Evolutionary conservation across 2,888 invertebrate species (phyloP).

Genomic region (Tetragonisca angustula): DNA sequence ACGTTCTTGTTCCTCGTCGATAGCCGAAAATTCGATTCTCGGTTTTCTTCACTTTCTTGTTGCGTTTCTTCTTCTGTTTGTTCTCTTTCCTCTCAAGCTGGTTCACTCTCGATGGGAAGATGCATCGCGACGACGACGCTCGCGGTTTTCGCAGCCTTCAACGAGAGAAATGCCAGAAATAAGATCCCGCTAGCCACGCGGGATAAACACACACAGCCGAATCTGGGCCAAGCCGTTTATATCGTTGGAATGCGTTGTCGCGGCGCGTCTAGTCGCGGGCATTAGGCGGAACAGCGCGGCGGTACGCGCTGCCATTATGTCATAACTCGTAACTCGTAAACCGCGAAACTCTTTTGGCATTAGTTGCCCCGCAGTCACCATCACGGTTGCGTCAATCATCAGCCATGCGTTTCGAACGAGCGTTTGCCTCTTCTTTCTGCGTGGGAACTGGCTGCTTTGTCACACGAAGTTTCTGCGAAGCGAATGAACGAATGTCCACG

Average conservation of each 20-base stretch:
- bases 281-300: not conserved
- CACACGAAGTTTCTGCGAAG: not conserved
- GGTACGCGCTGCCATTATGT: conserved; percentile 57
- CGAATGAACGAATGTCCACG: not conserved
- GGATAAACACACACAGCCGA: conserved; percentile 71
- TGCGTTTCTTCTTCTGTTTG: not conserved
- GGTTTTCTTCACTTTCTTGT: not conserved
- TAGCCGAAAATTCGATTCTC: too few relatives aligned
- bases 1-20: too few relatives aligned
- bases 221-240: conserved; percentile 77
- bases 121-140: conserved; percentile 11
- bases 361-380: not conserved
- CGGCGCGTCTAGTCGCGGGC: conserved; percentile 26
- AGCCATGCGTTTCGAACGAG: not conserved
- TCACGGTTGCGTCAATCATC: conserved; percentile 29
- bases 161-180: conserved; percentile 74
- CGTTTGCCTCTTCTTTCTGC: not conserved
- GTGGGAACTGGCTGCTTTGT: not conserved
- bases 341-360: conserved; percentile 36
- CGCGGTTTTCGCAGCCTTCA: conserved; percentile 66
- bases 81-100: conserved; percentile 5
- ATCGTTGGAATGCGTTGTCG: conserved; percentile 73
- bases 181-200: conserved; percentile 71
- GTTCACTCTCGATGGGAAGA: conserved; percentile 12
- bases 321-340: conserved; percentile 60